Evolutionary conservation across 30 jellyfish, hydroid and myxozoan genomes (phyloP).

Genomic region (Clytia hemisphaerica): DNA sequence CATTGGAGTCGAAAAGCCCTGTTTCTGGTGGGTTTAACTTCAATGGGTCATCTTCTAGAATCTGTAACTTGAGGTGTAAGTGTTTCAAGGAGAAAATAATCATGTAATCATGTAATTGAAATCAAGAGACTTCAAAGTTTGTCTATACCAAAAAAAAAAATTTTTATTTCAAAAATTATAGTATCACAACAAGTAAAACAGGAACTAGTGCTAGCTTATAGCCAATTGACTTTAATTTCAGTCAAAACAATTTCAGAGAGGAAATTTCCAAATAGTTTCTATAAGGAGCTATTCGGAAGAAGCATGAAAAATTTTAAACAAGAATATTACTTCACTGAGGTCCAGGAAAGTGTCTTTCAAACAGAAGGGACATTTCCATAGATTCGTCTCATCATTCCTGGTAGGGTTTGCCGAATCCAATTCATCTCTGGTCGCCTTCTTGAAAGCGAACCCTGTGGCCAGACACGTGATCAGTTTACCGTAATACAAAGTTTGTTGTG

Average conservation of each 20-base stretch:
- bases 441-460: slow-evolving; percentile 87
- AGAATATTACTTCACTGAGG: slow-evolving; percentile 71
- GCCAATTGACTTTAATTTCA: too few species aligned
- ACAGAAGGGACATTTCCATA: slow-evolving; percentile 95
- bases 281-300: neutral
- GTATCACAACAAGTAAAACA: too few species aligned
- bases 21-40: too few species aligned
- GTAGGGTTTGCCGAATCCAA: slow-evolving; percentile 93
- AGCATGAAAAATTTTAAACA: neutral
- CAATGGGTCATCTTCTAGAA: too few species aligned
- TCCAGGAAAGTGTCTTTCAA: slow-evolving; percentile 78
- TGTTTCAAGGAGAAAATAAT: too few species aligned
- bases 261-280: neutral
- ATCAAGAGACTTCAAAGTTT: too few species aligned
- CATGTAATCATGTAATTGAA: too few species aligned
- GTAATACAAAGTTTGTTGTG: slow-evolving; percentile 62
- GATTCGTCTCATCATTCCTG: slow-evolving; percentile 80
- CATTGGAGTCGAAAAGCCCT: too few species aligned
- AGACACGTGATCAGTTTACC: slow-evolving; percentile 87
- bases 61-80: too few species aligned
- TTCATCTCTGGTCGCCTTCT: slow-evolving; percentile 85
- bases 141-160: too few species aligned
- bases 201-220: too few species aligned
- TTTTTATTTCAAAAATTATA: too few species aligned
- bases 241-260: neutral